These are phyloP conservation scores for Uropetala carovei DNA, from an alignment of 2,888 invertebrate species.

Conservation along the genomic window DNA sequence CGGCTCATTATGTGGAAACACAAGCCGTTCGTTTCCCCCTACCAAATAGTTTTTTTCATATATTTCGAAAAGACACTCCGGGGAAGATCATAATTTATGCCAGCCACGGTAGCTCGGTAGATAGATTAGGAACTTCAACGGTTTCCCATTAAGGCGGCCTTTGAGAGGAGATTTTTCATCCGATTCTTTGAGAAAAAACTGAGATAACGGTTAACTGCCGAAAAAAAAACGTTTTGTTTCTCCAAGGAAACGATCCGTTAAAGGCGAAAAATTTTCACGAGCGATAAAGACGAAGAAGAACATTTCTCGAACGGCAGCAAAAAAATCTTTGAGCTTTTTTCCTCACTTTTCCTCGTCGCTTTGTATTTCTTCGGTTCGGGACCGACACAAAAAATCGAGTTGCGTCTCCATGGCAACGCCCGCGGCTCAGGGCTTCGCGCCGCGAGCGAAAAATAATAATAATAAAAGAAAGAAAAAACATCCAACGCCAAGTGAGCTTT, in stretches of 20 bases:
- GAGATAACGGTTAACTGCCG: not conserved
- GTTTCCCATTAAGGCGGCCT: too few species aligned
- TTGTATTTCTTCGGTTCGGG: not conserved
- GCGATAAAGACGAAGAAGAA: not conserved
- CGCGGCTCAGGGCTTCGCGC: not conserved
- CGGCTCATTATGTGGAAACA: too few species aligned
- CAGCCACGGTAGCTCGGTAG: too few species aligned
- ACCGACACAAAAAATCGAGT: conserved; percentile 22
- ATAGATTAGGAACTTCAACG: too few species aligned
- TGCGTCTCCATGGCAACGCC: not conserved
- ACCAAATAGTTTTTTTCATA: too few species aligned
- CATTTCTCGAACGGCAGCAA: not conserved
- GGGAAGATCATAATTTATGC: too few species aligned
- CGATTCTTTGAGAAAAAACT: not conserved
- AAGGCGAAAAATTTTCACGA: not conserved
- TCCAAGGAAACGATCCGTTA: conserved; percentile 8
- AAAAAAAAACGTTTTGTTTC: conserved; percentile 16
- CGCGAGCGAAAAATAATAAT: conserved; percentile 14
- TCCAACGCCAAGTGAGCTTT: conserved; percentile 45
- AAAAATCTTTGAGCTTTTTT: not conserved
- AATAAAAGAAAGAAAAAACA: conserved; percentile 4
- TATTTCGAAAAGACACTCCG: too few species aligned
- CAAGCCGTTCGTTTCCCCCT: too few species aligned
- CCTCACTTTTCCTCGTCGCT: not conserved
- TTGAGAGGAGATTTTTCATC: not conserved